Evolutionary conservation across 1,140 invertebrate genomes (phyloP), one percentile per base, ranked within the genome.

Genomic region (Ephestia elutella): DNA sequence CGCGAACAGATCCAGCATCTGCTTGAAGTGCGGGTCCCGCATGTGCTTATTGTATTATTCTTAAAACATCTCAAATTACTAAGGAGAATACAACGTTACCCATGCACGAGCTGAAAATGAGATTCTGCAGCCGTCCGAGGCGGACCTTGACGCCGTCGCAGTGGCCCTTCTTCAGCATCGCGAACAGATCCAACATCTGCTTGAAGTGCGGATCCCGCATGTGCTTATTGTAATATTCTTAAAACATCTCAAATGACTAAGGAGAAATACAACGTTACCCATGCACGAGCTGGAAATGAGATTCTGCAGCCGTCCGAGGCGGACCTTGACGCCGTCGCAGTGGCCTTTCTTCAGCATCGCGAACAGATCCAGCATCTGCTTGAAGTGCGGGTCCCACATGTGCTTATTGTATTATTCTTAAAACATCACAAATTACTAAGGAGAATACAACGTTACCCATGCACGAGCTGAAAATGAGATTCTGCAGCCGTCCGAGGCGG

Each of bases 201-300:
- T 96, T 96, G 80, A 99, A 99, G 85, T 99, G 96, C 13, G 96
- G 96, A 91, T 99, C 98, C 62, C 97, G 93, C 94, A 99, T 97
- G 78, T 98, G 97, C 74, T 99, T 78, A n/a, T n/a, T n/a, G n/a
- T n/a, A n/a, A n/a, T n/a, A n/a, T n/a, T n/a, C 7, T 25, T 25
- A 25, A 3, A 25, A 7, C 7, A 25, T 25, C 7, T 3, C 21
- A 3, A 25, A 25, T 3, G 21, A 25, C 7, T 25, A 7, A 25
- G 2, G 2, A 0, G 13, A 48, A 54, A 19, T 30, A 25, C n/a
- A 21, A 11, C 58, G 73, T 78, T 89, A 95, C 95, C 95, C 67
- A 97, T 96, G 79, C 96, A 98, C 8, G 96, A 97, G 66, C 96
- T 97, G 8, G 96, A 96, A 54, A 98, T 95, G n/a, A 98, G 89